Evolutionary conservation across 2,888 invertebrate species (phyloP), one percentile per base, ranked within the genome.

Genomic region (Sesamia inferens): DNA sequence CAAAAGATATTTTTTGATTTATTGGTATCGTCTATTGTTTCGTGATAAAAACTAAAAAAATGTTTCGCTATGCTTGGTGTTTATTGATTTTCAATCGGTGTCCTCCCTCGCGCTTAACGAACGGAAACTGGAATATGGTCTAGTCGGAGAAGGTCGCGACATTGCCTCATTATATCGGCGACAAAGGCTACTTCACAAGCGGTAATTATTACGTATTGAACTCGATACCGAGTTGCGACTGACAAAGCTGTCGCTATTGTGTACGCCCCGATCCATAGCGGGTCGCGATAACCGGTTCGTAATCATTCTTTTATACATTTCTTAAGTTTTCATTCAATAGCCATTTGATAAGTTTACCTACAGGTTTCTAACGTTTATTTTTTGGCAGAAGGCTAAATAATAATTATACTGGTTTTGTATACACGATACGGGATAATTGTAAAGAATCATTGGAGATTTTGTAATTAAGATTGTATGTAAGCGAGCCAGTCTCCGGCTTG

Each of bases 1-100:
- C 93, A 94, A 95, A 92, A 93, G 93, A 91, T 90, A 89, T 93
- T 93, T 94, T 94, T 94, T 94, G 93, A 94, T 94, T 95, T 95
- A 95, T 94, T 93, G 91, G 88, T 83, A 76, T 87, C 84, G 75
- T 77, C 88, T 88, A 93, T 95, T 93, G 93, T 94, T 93, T 91
- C 77, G 83, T 83, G 80, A 85, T 87, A 86, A 87, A 87, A 88
- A 89, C 89, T 10, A 69, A 90, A 89, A 92, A 92, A 89, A 86
- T 81, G 77, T 88, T 91, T 90, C 88, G 92, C 91, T 91, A 91
- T 90, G 92, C 90, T 92, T 89, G 89, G 89, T 82, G 85, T 89
- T 90, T 89, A 90, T 92, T 89, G 90, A 90, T 92, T 90, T 92
- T 84, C 86, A 90, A 90, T 89, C 85, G 89, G 87, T 87, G 90